These are phyloP conservation scores for Zoanthus sansibaricus DNA, from an alignment of 92 coral and sea anemone species.

Conservation along the genomic window DNA sequence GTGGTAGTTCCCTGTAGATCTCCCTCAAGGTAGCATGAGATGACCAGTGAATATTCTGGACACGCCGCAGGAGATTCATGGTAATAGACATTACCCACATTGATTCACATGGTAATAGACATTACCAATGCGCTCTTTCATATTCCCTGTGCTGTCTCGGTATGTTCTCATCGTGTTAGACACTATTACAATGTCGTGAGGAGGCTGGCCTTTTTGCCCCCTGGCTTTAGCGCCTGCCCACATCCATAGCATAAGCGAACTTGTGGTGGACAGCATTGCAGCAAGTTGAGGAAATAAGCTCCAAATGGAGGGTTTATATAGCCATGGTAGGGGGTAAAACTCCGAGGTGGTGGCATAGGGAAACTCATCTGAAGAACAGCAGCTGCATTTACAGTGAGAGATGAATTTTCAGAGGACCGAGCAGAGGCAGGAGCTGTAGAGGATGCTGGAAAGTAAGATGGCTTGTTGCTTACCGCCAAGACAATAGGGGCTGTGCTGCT, in stretches of 20 bases:
- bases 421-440: background rate
- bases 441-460: background rate
- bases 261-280: background rate
- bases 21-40: too few species aligned
- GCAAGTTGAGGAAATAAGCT: background rate
- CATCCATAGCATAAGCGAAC: constrained; percentile 1
- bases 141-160: constrained; percentile 18
- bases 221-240: constrained; percentile 43
- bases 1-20: too few species aligned
- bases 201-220: constrained; percentile 44
- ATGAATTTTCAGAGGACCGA: background rate
- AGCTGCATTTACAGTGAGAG: background rate
- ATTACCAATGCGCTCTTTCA: constrained; percentile 26
- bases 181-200: constrained; percentile 38
- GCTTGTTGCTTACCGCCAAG: too few species aligned
- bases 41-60: too few species aligned
- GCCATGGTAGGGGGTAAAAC: background rate
- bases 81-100: too few species aligned
- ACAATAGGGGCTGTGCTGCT: too few species aligned
- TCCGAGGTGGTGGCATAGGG: constrained; percentile 6
- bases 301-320: background rate
- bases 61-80: too few species aligned
- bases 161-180: constrained; percentile 34
- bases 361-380: background rate
- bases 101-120: constrained; percentile 47